These are phyloP conservation scores for Micropoecilia bifurca DNA, from an alignment of 2,797 vertebrate species.

Conservation along the genomic window DNA sequence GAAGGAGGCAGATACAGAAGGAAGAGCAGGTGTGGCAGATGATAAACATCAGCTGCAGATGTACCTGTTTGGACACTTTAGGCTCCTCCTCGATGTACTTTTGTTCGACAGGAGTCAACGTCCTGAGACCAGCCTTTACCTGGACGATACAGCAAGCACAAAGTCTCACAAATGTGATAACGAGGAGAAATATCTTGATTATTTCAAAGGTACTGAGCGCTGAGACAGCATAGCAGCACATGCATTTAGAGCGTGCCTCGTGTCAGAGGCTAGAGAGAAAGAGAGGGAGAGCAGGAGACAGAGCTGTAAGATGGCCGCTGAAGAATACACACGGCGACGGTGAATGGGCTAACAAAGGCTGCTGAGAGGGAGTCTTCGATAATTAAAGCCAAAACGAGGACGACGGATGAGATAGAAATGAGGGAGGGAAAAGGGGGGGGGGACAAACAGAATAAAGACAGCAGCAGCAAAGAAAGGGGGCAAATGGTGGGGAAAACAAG, in stretches of 20 bases:
- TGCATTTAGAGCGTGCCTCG: constrained; percentile 46
- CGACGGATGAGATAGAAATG: constrained; percentile 68
- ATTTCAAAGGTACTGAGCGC: constrained; percentile 8
- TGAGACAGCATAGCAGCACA: constrained; percentile 36
- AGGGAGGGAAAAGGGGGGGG: constrained; percentile 23
- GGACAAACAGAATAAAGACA: constrained; percentile 74
- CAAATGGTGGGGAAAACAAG: constrained; percentile 37
- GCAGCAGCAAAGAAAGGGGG: constrained; percentile 47
- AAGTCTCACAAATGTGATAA: constrained; percentile 12
- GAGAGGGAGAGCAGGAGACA: constrained; percentile 41
- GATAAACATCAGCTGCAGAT: constrained; percentile 33
- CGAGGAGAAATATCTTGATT: not conserved
- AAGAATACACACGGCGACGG: constrained; percentile 74
- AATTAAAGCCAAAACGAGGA: constrained; percentile 83
- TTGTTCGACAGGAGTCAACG: constrained; percentile 94
- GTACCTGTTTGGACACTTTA: constrained; percentile 98
- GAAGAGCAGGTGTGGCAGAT: constrained; percentile 21
- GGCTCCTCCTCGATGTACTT: constrained; percentile 98
- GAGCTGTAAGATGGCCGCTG: constrained; percentile 82
- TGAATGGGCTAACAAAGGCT: constrained; percentile 77
- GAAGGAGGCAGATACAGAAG: constrained; percentile 45
- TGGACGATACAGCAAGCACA: constrained; percentile 64
- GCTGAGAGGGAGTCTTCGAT: constrained; percentile 79
- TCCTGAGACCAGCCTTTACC: constrained; percentile 96
- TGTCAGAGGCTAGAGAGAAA: constrained; percentile 63